Evolutionary conservation across 2,113 vertebrate species (phyloP), one percentile per base, ranked within the genome.

Genomic region (Lichenostomus cassidix): DNA sequence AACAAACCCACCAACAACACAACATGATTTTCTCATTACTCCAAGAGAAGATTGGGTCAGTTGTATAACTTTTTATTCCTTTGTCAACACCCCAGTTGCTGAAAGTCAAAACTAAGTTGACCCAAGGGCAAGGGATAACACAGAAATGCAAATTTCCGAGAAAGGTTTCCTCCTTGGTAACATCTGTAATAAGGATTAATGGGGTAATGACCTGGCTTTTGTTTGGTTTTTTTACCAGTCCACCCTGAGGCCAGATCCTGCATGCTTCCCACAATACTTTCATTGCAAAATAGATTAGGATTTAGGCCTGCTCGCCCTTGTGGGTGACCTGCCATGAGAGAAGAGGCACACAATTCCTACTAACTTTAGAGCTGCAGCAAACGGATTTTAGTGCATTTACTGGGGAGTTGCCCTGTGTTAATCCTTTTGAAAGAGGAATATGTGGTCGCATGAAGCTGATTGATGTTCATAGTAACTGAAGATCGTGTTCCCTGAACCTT

Each of bases 1-100:
- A 8, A 73, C 95, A 95, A 86, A 46, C 8, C 5, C 31, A 60
- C 52, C 21, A 12, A 11, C 12, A 79, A 8, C 17, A 91, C 16
- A 87, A 81, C 56, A 55, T 75, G 87, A 87, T 80, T 96, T 97
- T 96, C 80, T 95, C 67, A 87, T 94, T 89, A 92, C 41, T 92
- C 17, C 60, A 82, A 29, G 39, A 77, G 37, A 82, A 55, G 63
- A 9, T 56, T 79, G 67, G 27, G 41, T 85, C 86, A 73, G 59
- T 59, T 81, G 31, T 41, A 23, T 17, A 84, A 93, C 35, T 59
- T 93, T 94, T 95, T 77, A 81, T 62, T 82, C 37, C 59, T 88
- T 50, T 58, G 14, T 59, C 87, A 91, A 49, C 29, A 47, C 7
- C 44, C 17, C 20, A 31, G 20, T 49, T 84, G 28, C 56, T 94